A percentile compares a stretch with the other conserved stretches of the same genome.
Evolutionary conservation across 2,113 vertebrate genomes (phyloP).

Genomic region (Peromyscus maniculatus): DNA sequence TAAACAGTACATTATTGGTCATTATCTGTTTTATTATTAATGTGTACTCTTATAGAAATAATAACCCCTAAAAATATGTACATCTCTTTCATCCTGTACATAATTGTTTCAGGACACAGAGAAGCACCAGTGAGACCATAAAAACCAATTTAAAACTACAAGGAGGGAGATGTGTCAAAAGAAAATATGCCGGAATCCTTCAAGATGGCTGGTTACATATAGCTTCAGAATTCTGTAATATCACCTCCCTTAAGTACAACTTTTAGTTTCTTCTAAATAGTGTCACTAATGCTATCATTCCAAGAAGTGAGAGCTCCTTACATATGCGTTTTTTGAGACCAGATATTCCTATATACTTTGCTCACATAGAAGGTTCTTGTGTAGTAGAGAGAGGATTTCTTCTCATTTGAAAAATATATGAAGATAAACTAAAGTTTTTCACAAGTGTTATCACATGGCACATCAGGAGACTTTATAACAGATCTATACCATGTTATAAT

Average conservation of each 20-base stretch:
- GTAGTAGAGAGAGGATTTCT: not conserved
- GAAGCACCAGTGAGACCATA: not conserved
- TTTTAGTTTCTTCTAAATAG: not conserved
- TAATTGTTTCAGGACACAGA: not conserved
- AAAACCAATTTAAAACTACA: not conserved
- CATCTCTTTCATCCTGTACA: not conserved
- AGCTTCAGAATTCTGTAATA: not conserved
- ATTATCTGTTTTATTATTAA: not conserved
- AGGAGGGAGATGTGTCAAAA: not conserved
- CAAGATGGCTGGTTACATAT: not conserved
- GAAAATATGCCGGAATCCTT: not conserved
- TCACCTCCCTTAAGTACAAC: not conserved
- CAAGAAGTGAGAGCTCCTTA: not conserved
- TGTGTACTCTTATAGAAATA: not conserved
- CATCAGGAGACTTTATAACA: constrained; percentile 77
- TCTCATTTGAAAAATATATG: constrained; percentile 43
- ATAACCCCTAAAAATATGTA: not conserved
- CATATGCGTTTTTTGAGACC: not conserved
- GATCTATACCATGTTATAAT: constrained; percentile 80
- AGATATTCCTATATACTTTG: not conserved
- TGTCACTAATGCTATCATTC: not conserved
- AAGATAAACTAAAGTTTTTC: constrained; percentile 76
- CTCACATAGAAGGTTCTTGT: not conserved
- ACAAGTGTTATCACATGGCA: constrained; percentile 64
- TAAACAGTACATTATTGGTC: not conserved